These are phyloP conservation scores for Cotesia vestalis DNA, from an alignment of 1,140 invertebrate genomes.

Conservation along the genomic window DNA sequence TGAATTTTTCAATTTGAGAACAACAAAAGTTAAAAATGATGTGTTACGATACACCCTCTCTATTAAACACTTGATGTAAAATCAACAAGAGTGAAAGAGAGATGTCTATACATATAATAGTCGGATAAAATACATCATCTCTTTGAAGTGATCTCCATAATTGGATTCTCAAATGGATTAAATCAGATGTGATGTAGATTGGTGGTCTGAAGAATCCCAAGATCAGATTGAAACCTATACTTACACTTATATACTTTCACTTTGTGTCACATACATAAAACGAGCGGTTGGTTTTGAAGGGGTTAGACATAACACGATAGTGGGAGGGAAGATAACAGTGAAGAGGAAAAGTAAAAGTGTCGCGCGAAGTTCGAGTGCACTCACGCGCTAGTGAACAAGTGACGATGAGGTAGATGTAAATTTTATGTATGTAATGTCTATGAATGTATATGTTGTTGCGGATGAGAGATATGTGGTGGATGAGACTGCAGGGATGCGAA, in stretches of 20 bases:
- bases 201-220: conserved; percentile 18
- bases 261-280: conserved; percentile 26
- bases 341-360: conserved; percentile 12
- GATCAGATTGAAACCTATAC: conserved; percentile 28
- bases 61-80: no score
- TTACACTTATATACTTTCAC: conserved; percentile 6
- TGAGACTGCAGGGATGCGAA: conserved; percentile 60
- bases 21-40: no score
- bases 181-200: not conserved
- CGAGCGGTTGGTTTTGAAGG: conserved; percentile 24
- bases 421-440: not conserved
- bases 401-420: not conserved
- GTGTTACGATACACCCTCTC: no score
- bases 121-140: not conserved
- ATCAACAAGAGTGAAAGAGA: not conserved
- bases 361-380: conserved; percentile 29
- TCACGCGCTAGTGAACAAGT: conserved; percentile 21
- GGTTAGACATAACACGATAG: not conserved
- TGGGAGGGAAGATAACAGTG: not conserved
- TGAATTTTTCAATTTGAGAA: no score
- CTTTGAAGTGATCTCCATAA: not conserved
- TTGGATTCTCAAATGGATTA: conserved; percentile 20
- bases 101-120: not conserved
- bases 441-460: conserved; percentile 27
- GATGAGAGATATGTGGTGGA: conserved; percentile 34